phyloP scores from a whole-genome alignment of 2,113 vertebrate species.

The Bungarus multicinctus region DNA sequence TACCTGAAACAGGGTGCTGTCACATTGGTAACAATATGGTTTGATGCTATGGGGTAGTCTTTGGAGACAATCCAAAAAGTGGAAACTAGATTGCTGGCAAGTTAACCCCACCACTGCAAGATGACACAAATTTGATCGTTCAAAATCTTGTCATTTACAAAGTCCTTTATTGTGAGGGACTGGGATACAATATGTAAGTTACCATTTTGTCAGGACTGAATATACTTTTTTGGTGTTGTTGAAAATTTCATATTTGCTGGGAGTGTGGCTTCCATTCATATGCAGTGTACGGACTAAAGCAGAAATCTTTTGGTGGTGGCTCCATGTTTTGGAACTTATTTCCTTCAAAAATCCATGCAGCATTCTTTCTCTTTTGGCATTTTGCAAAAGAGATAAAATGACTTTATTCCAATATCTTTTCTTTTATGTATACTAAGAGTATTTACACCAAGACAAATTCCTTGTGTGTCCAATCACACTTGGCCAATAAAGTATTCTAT shows the following conservation, averaged over 20 bases:
- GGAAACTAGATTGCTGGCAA: background rate
- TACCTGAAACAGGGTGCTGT: background rate
- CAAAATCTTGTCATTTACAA: background rate
- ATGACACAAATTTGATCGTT: background rate
- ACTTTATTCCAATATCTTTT: background rate
- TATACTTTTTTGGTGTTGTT: background rate
- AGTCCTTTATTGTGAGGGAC: background rate
- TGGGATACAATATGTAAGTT: background rate
- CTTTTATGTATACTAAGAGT: too few relatives aligned
- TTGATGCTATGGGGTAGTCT: background rate
- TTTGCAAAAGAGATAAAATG: background rate
- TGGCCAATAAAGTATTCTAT: too few relatives aligned
- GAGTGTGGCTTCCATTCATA: background rate
- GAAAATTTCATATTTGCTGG: background rate
- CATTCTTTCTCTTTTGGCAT: background rate
- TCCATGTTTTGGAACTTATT: background rate
- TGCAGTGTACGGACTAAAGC: background rate
- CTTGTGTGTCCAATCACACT: too few relatives aligned
- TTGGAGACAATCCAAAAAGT: background rate
- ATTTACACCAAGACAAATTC: too few relatives aligned
- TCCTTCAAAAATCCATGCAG: background rate
- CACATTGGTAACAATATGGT: background rate
- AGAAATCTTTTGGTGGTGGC: background rate
- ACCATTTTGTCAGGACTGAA: background rate
- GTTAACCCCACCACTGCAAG: background rate